phyloP scores from a whole-genome alignment of 2,888 invertebrate genomes.

The Theodoxus fluviatilis region DNA sequence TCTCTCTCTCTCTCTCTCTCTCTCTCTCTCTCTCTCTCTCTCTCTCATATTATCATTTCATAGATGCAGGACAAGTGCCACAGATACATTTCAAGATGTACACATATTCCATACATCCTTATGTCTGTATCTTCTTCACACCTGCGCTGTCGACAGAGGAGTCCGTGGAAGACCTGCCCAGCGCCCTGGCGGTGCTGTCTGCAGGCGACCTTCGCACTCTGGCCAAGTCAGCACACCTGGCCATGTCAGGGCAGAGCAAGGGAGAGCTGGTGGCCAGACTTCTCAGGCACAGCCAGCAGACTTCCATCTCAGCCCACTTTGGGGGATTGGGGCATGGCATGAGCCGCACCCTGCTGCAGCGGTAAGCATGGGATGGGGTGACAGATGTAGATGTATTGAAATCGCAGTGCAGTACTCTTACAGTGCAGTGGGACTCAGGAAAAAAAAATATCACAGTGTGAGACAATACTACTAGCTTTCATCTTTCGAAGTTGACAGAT shows the following conservation, averaged over 20 bases:
- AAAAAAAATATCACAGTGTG: no score
- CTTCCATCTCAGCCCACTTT: constrained; percentile 47
- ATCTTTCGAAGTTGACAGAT: no score
- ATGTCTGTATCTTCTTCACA: neutral
- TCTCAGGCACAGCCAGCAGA: constrained; percentile 61
- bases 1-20: neutral
- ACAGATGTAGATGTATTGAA: no score
- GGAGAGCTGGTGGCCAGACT: constrained; percentile 51
- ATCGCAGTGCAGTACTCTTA: no score
- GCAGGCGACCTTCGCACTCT: constrained; percentile 61
- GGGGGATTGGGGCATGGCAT: no score
- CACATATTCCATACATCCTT: constrained; percentile 2
- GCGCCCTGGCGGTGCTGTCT: constrained; percentile 55
- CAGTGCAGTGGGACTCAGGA: no score
- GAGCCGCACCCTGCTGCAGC: no score
- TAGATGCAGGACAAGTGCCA: neutral
- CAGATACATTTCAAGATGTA: neutral
- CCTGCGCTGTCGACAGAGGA: no score
- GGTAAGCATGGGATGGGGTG: no score
- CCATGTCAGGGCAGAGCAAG: constrained; percentile 45
- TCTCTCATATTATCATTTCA: neutral
- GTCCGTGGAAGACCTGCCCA: constrained; percentile 37
- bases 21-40: neutral
- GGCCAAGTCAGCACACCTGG: constrained; percentile 60
- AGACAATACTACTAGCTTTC: no score